These are phyloP conservation scores for Alectoris magna DNA, from an alignment of 2,797 vertebrate genomes.

Conservation along the genomic window DNA sequence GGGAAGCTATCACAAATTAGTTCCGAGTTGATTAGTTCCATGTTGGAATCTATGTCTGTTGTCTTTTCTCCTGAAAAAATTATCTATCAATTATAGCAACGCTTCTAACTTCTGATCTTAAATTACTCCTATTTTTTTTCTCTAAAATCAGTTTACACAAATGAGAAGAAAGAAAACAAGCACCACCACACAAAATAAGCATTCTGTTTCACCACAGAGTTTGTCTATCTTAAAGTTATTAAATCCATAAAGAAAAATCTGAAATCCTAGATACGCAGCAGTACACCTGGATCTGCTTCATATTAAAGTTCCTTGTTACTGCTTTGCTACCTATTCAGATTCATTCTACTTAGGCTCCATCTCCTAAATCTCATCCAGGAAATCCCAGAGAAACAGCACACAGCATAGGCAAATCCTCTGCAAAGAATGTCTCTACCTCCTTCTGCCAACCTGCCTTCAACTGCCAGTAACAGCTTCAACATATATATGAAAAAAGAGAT, in stretches of 20 bases:
- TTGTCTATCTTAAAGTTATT: background rate
- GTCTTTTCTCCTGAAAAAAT: background rate
- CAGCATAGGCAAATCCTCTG: slow-evolving; percentile 30
- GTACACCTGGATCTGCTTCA: background rate
- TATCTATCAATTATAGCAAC: background rate
- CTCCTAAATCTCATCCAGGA: slow-evolving; percentile 3
- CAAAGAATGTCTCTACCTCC: slow-evolving; percentile 13
- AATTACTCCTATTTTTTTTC: background rate
- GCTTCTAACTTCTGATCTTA: background rate
- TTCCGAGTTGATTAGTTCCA: background rate
- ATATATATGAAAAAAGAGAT: background rate
- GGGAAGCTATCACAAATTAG: background rate
- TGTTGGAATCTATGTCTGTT: background rate
- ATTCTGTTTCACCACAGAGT: background rate
- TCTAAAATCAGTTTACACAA: background rate
- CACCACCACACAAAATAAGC: background rate
- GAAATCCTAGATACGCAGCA: background rate
- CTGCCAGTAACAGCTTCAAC: background rate
- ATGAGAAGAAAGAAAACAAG: background rate
- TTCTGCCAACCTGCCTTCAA: slow-evolving; percentile 20
- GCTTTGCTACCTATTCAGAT: background rate
- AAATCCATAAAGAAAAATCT: background rate
- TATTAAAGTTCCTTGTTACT: background rate
- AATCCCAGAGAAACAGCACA: slow-evolving; percentile 19
- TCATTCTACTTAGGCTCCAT: background rate